Base-by-base conservation (phyloP, 2,797 vertebrate genomes). In the Scomberomorus guttatus region DNA sequence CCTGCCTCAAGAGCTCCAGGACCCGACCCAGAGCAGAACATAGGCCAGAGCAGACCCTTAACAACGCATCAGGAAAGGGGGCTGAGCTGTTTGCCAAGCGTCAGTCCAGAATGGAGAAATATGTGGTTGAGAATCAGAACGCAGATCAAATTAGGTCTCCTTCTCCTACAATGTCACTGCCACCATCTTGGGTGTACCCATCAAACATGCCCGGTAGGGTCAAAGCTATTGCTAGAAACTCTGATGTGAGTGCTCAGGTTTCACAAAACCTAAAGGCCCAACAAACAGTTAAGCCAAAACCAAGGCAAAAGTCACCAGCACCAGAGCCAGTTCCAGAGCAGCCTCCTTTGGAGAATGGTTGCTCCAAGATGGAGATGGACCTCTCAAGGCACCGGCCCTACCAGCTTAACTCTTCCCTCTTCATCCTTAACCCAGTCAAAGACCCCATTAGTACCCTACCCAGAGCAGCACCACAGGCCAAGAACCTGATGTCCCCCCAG, bases 51-150 rank as follows among this genome's bases (percentile, higher is more conserved):
- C 98, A 99, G 91, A 95, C 91, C 63, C 97, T 99, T 60, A 95
- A 94, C 0, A 96, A 99, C 68, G 97, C 95, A 0, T 97, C 96
- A 0, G 98, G 98, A 63, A 99, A 97, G 81, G 98, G 98, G 44
- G 98, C 98, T 0, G 97, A 99, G 93, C 94, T 99, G 57, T 99
- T 99, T 3, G 96, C 97, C 63, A 97, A 96, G 65, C 96, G 98
- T 20, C 98, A 98, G 78, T 97, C 97, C 18, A 96, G 98, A 81
- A 99, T 99, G 98, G 98, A 99, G 91, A 97, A 97, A 77, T 99
- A 96, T 0, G 92, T 98, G 15, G 88, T 98, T 0, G 97, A 98
- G 82, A 95, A 95, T 14, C 90, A 96, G 1, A 92, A 95, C 2
- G 81, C 89, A 20, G 87, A 80, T 29, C 87, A 94, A 78, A 89